Percentiles rank a stretch among this genome's conserved stretches.
phyloP scores from a whole-genome alignment of 2,888 invertebrate genomes.

The Lithosia quadra region DNA sequence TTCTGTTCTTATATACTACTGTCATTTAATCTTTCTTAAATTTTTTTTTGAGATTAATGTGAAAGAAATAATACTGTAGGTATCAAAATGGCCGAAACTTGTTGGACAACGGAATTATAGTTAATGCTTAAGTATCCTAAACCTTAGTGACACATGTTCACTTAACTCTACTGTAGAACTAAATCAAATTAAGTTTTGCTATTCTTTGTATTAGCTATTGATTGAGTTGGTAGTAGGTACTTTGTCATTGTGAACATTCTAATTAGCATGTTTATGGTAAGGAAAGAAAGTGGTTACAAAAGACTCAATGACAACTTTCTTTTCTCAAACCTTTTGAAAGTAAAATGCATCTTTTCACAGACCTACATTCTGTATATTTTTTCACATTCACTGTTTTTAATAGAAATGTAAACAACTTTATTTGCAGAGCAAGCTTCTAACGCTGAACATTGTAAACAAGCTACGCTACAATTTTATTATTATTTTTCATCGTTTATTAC shows the following conservation, averaged over 20 bases:
- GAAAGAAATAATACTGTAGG: too few relatives aligned
- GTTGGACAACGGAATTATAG: not conserved
- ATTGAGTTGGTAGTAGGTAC: not conserved
- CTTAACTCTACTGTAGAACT: not conserved
- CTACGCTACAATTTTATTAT: not conserved
- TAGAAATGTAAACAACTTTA: constrained; percentile 5
- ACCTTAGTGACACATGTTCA: too few relatives aligned
- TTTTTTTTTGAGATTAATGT: too few relatives aligned
- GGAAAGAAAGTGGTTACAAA: constrained; percentile 24
- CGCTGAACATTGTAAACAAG: not conserved
- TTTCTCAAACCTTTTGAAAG: constrained; percentile 36
- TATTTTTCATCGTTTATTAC: not conserved
- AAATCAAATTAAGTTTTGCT: not conserved
- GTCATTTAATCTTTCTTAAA: too few relatives aligned
- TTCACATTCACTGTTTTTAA: constrained; percentile 6
- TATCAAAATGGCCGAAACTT: not conserved
- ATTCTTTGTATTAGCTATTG: not conserved
- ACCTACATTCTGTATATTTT: constrained; percentile 34
- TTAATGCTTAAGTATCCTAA: not conserved
- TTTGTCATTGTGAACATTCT: not conserved
- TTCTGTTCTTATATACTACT: too few relatives aligned
- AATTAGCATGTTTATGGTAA: constrained; percentile 6
- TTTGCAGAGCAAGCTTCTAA: not conserved
- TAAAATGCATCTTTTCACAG: constrained; percentile 37
- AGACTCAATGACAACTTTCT: constrained; percentile 33